These are phyloP conservation scores for Platalea minor DNA, from an alignment of 2,797 vertebrate species.

Conservation along the genomic window DNA sequence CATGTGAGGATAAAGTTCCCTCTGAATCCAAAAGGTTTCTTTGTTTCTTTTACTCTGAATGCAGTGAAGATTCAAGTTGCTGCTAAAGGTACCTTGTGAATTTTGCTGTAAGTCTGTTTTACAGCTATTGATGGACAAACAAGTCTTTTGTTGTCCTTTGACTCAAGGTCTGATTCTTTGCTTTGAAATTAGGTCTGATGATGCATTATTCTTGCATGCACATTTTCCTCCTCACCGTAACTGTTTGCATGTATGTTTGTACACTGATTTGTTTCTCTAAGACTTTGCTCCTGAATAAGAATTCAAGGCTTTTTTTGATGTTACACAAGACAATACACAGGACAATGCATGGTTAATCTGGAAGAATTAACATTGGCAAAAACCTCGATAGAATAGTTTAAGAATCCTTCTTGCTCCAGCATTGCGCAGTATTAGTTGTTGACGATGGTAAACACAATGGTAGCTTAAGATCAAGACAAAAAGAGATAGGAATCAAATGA, in stretches of 20 bases:
- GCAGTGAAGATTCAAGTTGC: background rate
- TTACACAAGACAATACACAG: background rate
- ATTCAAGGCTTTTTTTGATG: background rate
- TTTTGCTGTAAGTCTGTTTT: background rate
- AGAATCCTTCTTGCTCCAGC: background rate
- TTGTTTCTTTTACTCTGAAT: background rate
- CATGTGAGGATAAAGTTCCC: background rate
- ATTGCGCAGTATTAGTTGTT: background rate
- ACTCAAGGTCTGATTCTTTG: background rate
- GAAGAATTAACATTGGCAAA: background rate
- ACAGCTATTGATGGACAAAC: background rate
- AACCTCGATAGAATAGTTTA: background rate
- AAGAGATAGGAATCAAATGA: background rate
- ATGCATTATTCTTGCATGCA: background rate
- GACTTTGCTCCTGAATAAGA: background rate
- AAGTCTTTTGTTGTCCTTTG: background rate
- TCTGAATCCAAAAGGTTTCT: background rate
- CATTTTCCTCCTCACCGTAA: rapidly evolving
- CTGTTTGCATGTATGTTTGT: background rate
- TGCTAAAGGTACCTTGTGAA: background rate
- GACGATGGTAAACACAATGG: background rate
- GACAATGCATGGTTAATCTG: background rate
- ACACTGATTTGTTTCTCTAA: background rate
- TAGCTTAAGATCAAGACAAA: background rate
- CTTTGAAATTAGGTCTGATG: background rate